A percentile compares a stretch with the other conserved stretches of the same genome.
phyloP scores from a whole-genome alignment of 1,140 invertebrate species.

The Leptinotarsa lineolata region DNA sequence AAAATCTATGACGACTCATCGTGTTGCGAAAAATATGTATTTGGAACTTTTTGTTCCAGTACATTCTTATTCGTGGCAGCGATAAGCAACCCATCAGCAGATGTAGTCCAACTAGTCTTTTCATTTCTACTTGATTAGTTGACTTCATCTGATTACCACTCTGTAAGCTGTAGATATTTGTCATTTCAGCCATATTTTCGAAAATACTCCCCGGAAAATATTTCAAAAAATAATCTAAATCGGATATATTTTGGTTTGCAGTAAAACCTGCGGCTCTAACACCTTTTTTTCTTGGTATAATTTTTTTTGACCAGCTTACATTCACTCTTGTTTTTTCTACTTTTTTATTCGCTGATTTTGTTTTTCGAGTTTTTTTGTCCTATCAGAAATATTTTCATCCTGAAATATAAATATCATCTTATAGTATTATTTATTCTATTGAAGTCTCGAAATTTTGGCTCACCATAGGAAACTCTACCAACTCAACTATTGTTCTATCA shows the following conservation, averaged over 20 bases:
- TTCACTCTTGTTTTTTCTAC: not conserved
- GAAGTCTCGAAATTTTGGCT: not conserved
- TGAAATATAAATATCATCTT: not conserved
- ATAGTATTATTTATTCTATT: not conserved
- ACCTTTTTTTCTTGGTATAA: not conserved
- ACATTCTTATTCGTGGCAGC: not conserved
- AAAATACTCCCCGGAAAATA: slow-evolving; percentile 3
- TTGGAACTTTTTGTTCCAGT: not conserved
- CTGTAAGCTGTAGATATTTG: not conserved
- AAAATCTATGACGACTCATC: not conserved
- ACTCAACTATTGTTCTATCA: not conserved
- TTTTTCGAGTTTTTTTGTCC: not conserved
- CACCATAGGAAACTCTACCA: not conserved
- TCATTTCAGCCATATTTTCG: slow-evolving; percentile 8
- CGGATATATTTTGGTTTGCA: not conserved
- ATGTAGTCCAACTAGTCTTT: slow-evolving; percentile 4
- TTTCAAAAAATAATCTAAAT: slow-evolving; percentile 12
- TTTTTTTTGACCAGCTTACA: not conserved
- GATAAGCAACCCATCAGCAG: not conserved
- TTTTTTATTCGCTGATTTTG: not conserved
- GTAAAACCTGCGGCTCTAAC: not conserved
- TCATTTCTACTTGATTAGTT: slow-evolving; percentile 3
- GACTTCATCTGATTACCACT: not conserved
- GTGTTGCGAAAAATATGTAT: slow-evolving; percentile 8
- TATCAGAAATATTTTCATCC: not conserved